These are phyloP conservation scores for Lasioglossum albipes DNA, from an alignment of 1,140 invertebrate genomes.

Conservation along the genomic window DNA sequence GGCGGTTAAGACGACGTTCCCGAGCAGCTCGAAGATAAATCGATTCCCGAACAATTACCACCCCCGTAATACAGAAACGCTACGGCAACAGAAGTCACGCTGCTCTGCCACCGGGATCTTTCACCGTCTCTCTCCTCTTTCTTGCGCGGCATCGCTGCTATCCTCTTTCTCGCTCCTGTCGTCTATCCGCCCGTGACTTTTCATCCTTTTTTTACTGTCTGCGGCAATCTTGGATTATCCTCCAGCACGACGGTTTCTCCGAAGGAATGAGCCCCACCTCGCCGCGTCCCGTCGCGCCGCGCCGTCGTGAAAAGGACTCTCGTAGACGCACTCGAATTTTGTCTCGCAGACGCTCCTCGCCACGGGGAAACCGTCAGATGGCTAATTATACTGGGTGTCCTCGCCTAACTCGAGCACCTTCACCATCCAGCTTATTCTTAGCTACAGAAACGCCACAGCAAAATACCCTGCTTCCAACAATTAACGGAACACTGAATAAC, in stretches of 20 bases:
- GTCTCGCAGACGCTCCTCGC: no score
- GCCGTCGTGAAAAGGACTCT: background rate
- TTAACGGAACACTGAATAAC: no score
- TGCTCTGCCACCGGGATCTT: background rate
- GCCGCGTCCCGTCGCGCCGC: no score
- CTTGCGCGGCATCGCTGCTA: background rate
- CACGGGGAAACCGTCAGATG: background rate
- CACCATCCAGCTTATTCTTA: no score
- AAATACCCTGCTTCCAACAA: no score
- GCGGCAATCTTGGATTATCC: slow-evolving; percentile 49
- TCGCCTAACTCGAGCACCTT: background rate
- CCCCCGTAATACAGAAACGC: slow-evolving; percentile 40
- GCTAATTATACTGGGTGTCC: background rate
- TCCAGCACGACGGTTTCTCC: slow-evolving; percentile 29
- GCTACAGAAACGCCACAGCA: no score
- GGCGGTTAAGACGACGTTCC: slow-evolving; percentile 56
- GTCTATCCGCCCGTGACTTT: slow-evolving; percentile 23
- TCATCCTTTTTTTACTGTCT: slow-evolving; percentile 9
- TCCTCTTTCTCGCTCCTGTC: no score
- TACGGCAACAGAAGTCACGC: slow-evolving; percentile 35
- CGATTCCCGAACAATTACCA: slow-evolving; percentile 61
- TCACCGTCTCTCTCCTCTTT: background rate
- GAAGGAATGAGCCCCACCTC: slow-evolving; percentile 28
- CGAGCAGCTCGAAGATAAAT: slow-evolving; percentile 49
- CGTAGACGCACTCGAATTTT: background rate